Evolutionary conservation across 1,140 invertebrate genomes (phyloP), one percentile per base, ranked within the genome.

Genomic region (Sminthurides bifidus): DNA sequence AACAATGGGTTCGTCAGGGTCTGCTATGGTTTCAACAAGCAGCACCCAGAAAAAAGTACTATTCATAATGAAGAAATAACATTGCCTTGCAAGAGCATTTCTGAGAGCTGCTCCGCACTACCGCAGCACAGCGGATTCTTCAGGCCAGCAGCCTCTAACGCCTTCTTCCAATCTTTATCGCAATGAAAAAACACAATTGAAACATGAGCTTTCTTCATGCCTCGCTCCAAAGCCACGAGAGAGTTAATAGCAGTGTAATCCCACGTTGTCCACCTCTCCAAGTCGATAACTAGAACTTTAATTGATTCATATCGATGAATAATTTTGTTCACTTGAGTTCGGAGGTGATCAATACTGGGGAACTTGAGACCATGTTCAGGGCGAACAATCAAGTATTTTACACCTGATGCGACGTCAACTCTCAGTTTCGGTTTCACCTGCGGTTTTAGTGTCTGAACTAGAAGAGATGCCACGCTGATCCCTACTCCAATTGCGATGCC

Each of bases 401-500:
- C 71, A 8, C 82, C 83, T 8, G 78, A 77, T 17, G 70, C 6
- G 1, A 21, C 30, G 29, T 58, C 56, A 2, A 15, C 17, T n/a
- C 26, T 31, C 1, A 59, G 5, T 31, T 52, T 19, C n/a, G 23
- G 19, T 19, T 43, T 29, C 6, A 65, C 30, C 17, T 26, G 24
- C 29, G 63, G 63, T 29, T 45, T 30, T 0, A 65, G 30, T 14
- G 49, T 35, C 37, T 52, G 54, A 2, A 65, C 88, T 0, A 96
- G 72, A 1, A 96, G 69, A 58, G 92, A 81, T 5, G 87, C 70
- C 1, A 94, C 74, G 68, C 92, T 90, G 3, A 89, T 75, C 1
- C 77, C 79, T 3, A 92, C 86, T 4, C 92, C 92, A 52, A 88
- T 77, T 1, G 93, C 70, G 54, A 97, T 87, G 12, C 92, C 92